Evolutionary conservation across 2,888 invertebrate species (phyloP).

Genomic region (Chelonus formosanus): DNA sequence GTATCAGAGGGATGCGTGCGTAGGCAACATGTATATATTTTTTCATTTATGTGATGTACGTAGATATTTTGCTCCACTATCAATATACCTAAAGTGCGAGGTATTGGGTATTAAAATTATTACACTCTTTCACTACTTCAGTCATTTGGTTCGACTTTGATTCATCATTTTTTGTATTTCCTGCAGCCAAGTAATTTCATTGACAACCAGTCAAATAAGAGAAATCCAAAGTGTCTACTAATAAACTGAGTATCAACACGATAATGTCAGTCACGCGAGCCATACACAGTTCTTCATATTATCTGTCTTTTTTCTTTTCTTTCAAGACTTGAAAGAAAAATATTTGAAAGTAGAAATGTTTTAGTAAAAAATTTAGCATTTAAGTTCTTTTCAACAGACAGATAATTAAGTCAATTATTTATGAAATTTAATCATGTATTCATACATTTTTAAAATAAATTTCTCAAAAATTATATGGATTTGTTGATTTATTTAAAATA

Average conservation of each 20-base stretch:
- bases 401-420: too few species aligned
- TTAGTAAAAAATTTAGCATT: not conserved
- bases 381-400: too few species aligned
- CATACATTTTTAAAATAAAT: too few species aligned
- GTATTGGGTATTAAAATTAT: too few species aligned
- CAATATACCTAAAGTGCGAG: not conserved
- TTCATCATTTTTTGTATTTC: not conserved
- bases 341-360: not conserved
- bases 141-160: too few species aligned
- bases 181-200: slow-evolving; percentile 10
- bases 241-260: slow-evolving; percentile 34
- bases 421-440: too few species aligned
- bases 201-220: slow-evolving; percentile 16
- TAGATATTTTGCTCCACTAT: not conserved
- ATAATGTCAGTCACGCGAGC: slow-evolving; percentile 29
- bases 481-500: too few species aligned
- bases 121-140: too few species aligned
- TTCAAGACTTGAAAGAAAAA: not conserved
- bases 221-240: slow-evolving; percentile 24
- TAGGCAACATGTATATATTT: slow-evolving; percentile 16
- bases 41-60: not conserved
- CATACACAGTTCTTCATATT: not conserved
- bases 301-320: not conserved
- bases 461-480: too few species aligned
- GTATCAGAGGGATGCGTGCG: slow-evolving; percentile 26